A percentile compares a stretch with the other conserved stretches of the same genome.
Evolutionary conservation across 1,140 invertebrate genomes (phyloP).

Genomic region (Drosophila triauraria): DNA sequence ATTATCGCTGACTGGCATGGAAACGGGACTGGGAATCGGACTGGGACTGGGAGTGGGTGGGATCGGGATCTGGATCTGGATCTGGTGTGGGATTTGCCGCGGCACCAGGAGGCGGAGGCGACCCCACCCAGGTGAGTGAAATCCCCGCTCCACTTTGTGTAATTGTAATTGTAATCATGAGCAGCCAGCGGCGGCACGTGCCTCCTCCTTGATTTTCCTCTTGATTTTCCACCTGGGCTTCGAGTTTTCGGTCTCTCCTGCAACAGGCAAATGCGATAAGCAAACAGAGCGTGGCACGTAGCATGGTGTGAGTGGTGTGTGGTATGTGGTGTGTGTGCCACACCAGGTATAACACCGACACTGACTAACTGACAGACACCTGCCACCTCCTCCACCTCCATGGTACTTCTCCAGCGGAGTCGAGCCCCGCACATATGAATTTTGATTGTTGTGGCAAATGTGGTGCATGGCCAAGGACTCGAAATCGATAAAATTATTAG

Average conservation of each 20-base stretch:
- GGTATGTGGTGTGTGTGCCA: not conserved
- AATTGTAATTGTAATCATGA: conserved; percentile 71
- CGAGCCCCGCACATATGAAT: conserved; percentile 8
- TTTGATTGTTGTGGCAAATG: conserved; percentile 25
- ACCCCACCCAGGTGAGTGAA: conserved; percentile 68
- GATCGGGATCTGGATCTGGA: conserved; percentile 4
- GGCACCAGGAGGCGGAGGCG: conserved; percentile 20
- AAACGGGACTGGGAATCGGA: conserved; percentile 24
- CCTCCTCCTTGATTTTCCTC: conserved; percentile 15
- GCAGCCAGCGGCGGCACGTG: conserved; percentile 52
- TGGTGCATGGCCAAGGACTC: not conserved
- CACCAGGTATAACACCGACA: conserved; percentile 1
- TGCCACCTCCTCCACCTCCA: conserved; percentile 14
- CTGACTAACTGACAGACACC: conserved; percentile 44
- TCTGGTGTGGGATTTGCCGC: conserved; percentile 3
- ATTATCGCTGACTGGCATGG: conserved; percentile 71
- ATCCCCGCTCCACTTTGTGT: conserved; percentile 46
- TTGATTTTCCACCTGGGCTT: conserved; percentile 11
- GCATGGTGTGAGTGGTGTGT: not conserved
- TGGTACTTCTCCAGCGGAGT: not conserved
- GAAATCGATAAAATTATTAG: conserved; percentile 4
- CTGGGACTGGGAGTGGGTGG: conserved; percentile 6
- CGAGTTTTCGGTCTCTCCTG: conserved; percentile 1
- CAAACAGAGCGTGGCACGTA: conserved; percentile 76
- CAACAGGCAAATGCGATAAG: conserved; percentile 63